phyloP scores from a whole-genome alignment of 2,888 invertebrate species.

The Caenorhabditis wallacei region DNA sequence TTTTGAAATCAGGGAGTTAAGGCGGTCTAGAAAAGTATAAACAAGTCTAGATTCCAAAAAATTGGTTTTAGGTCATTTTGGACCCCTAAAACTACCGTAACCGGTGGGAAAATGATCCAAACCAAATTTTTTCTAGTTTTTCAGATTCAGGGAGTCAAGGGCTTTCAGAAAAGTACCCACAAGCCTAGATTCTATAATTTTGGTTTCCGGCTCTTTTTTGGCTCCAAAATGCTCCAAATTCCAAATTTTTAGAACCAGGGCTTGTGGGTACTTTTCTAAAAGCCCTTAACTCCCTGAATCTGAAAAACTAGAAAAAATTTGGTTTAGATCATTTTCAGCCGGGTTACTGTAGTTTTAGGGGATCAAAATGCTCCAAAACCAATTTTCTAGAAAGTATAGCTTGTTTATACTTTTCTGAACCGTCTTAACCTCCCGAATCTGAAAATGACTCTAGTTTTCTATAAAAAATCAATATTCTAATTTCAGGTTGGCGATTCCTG shows the following conservation, averaged over 20 bases:
- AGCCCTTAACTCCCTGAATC: neutral
- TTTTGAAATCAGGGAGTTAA: no score
- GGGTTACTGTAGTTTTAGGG: no score
- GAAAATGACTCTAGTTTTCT: neutral
- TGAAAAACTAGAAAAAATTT: no score
- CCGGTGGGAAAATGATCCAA: no score
- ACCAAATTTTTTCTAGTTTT: no score
- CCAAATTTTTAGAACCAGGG: neutral
- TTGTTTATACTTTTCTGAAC: neutral
- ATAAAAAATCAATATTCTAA: neutral
- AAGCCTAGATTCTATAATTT: neutral
- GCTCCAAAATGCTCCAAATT: neutral
- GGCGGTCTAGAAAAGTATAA: no score
- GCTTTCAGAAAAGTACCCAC: neutral
- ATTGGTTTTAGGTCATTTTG: no score
- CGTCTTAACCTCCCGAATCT: neutral
- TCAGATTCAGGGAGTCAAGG: no score
- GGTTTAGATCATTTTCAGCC: no score
- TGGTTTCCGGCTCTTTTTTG: no score
- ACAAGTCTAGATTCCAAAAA: no score
- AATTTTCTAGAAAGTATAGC: neutral
- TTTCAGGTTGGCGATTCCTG: slow-evolving; percentile 66
- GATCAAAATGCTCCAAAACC: neutral
- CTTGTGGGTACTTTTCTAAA: neutral
- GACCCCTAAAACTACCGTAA: no score